A percentile compares a stretch with the other conserved stretches of the same genome.
These are phyloP conservation scores for Gadopsis bispinosus DNA, from an alignment of 2,797 vertebrate genomes.

Conservation along the genomic window DNA sequence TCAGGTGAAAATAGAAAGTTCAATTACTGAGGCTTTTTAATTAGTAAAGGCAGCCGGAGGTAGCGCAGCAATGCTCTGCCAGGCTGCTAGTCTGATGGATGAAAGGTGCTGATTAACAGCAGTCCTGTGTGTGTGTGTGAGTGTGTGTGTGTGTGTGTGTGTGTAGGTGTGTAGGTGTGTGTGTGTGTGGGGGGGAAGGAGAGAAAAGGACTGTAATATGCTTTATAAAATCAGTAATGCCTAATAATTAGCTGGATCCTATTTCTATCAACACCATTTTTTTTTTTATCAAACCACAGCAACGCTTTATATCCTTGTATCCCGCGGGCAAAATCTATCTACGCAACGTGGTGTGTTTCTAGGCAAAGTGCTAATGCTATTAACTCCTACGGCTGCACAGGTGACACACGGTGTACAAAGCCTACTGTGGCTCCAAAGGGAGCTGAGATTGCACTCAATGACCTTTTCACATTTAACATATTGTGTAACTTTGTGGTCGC, in stretches of 20 bases:
- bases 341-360: not conserved
- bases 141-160: slow-evolving; percentile 6
- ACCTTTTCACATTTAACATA: too few relatives aligned
- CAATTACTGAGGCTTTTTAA: slow-evolving; percentile 60
- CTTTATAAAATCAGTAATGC: slow-evolving; percentile 4
- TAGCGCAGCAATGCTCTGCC: slow-evolving; percentile 37
- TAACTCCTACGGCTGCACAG: not conserved
- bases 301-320: not conserved
- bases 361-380: not conserved
- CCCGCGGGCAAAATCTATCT: not conserved
- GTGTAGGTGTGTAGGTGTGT: slow-evolving; percentile 1
- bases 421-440: too few relatives aligned
- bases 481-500: too few relatives aligned
- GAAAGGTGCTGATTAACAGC: slow-evolving; percentile 57
- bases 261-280: slow-evolving; percentile 4
- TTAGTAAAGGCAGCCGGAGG: slow-evolving; percentile 58
- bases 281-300: not conserved
- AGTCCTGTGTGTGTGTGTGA: slow-evolving; percentile 1
- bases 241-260: not conserved
- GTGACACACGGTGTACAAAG: not conserved
- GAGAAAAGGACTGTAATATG: not conserved
- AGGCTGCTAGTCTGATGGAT: slow-evolving; percentile 60
- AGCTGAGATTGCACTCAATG: too few relatives aligned
- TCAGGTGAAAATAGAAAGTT: slow-evolving; percentile 61
- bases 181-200: not conserved